Conservation (phyloP, 2,888 invertebrate species). For the Aricia artaxerxes region DNA sequence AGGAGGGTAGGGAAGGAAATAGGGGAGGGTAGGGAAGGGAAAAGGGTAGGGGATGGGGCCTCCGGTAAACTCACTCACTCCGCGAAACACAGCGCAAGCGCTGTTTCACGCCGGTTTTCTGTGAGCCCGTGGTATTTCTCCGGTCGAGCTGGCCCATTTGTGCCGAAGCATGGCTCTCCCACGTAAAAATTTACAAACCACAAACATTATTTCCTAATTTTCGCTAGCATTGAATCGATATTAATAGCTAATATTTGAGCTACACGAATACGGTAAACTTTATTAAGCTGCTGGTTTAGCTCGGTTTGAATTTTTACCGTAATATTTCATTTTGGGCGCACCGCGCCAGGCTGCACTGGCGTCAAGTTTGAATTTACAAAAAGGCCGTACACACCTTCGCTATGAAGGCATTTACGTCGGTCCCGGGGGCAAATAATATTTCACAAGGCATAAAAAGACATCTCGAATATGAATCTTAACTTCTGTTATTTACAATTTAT, state of each 20-base stretch:
- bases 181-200: background rate
- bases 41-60: too few relatives aligned
- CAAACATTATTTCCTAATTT: background rate
- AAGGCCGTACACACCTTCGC: conserved; percentile 3
- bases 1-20: too few relatives aligned
- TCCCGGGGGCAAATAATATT: background rate
- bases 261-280: background rate
- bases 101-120: too few relatives aligned
- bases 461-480: background rate
- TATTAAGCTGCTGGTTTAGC: background rate
- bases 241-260: background rate
- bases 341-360: background rate
- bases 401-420: conserved; percentile 4
- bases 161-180: too few relatives aligned
- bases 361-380: conserved; percentile 26
- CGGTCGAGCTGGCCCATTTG: too few relatives aligned
- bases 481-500: background rate
- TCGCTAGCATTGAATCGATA: background rate
- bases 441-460: conserved; percentile 6
- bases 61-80: too few relatives aligned
- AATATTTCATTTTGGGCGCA: conserved; percentile 22
- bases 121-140: too few relatives aligned
- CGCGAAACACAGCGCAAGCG: too few relatives aligned
- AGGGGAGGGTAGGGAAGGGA: too few relatives aligned
- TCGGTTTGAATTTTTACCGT: conserved; percentile 22